Evolutionary conservation across 2,888 invertebrate genomes (phyloP).

Genomic region (Lasioglossum marginatum): DNA sequence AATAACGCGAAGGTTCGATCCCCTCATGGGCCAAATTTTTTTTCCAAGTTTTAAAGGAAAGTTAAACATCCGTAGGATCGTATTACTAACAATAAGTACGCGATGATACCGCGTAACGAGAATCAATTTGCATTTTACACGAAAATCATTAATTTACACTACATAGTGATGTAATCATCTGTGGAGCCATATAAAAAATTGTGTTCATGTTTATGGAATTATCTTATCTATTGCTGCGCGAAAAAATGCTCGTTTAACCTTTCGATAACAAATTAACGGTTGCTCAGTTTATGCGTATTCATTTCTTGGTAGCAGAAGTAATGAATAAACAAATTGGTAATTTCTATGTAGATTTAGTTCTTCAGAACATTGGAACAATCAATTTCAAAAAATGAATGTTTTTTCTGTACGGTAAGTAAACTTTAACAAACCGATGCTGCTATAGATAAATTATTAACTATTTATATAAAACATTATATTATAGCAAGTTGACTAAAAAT

Average conservation of each 20-base stretch:
- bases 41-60: constrained; percentile 6
- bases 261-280: background rate
- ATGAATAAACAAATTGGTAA: background rate
- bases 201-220: background rate
- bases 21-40: constrained; percentile 76
- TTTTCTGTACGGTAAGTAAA: constrained; percentile 61
- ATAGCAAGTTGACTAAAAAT: constrained; percentile 49
- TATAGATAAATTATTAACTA: background rate
- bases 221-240: constrained; percentile 23
- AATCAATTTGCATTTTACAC: background rate
- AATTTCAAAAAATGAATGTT: constrained; percentile 34
- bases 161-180: background rate
- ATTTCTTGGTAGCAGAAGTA: background rate
- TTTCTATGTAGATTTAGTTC: too few relatives aligned
- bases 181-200: background rate
- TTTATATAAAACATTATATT: background rate
- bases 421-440: background rate
- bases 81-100: background rate
- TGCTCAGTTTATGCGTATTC: background rate
- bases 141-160: background rate
- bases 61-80: background rate
- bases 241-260: constrained; percentile 27
- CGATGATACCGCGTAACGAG: background rate
- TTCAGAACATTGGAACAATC: constrained; percentile 48
- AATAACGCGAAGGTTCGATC: constrained; percentile 82